A percentile compares a stretch with the other conserved stretches of the same genome.
phyloP scores from a whole-genome alignment of 2,797 vertebrate genomes.

The Acanthiza pusilla region DNA sequence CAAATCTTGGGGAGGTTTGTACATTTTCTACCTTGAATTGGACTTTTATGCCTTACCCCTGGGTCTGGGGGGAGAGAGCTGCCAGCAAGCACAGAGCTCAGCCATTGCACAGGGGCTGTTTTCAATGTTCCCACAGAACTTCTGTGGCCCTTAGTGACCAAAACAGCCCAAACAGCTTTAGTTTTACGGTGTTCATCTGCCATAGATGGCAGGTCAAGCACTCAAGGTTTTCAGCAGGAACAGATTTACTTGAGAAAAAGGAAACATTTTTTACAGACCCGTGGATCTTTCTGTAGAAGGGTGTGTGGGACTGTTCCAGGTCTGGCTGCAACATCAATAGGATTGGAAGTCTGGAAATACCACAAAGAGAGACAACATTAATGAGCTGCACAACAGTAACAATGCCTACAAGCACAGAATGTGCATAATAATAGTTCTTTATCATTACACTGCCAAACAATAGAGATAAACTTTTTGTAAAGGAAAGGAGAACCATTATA shows the following conservation, averaged over 20 bases:
- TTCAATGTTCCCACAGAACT: background rate
- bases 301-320: conserved; percentile 93
- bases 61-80: background rate
- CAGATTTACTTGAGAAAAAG: background rate
- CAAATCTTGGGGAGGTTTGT: conserved; percentile 1
- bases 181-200: background rate
- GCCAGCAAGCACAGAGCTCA: background rate
- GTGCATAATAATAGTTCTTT: background rate
- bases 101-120: background rate
- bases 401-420: background rate
- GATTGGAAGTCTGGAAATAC: conserved; percentile 89
- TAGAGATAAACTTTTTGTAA: background rate
- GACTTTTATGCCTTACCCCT: background rate
- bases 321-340: conserved; percentile 90
- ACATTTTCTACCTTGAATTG: background rate
- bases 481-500: background rate
- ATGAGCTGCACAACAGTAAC: background rate
- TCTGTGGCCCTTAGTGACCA: background rate
- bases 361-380: conserved; percentile 13
- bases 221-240: background rate
- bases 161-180: background rate
- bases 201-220: background rate
- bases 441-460: background rate
- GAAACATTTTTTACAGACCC: conserved; percentile 78
- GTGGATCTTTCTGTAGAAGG: conserved; percentile 94